Evolutionary conservation across 2,888 invertebrate genomes (phyloP).

Genomic region (Phaonia tiefii): DNA sequence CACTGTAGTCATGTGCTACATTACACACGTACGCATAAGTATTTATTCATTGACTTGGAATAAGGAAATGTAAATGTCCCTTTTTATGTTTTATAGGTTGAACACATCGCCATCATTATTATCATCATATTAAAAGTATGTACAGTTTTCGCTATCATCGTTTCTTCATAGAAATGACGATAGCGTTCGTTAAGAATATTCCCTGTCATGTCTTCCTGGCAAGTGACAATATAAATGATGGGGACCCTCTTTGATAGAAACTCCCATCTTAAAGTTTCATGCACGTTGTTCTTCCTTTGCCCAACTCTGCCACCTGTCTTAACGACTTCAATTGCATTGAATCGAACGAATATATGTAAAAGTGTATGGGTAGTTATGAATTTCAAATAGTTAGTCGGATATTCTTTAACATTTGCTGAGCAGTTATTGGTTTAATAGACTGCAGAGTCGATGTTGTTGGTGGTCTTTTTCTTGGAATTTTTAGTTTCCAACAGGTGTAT

Average conservation of each 20-base stretch:
- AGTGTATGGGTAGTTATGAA: slow-evolving; percentile 18
- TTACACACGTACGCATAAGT: slow-evolving; percentile 37
- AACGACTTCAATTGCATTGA: slow-evolving; percentile 13
- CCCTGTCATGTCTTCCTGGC: slow-evolving; percentile 6
- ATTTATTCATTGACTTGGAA: slow-evolving; percentile 46
- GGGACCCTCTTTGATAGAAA: no score
- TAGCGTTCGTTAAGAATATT: slow-evolving; percentile 76
- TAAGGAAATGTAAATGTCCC: not conserved
- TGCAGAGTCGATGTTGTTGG: not conserved
- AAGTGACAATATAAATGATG: no score
- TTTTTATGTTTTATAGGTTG: not conserved
- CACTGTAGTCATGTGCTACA: not conserved
- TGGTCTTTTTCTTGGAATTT: not conserved
- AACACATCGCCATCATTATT: slow-evolving; percentile 4
- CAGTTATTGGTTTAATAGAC: slow-evolving; percentile 16
- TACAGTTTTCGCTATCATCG: slow-evolving; percentile 43
- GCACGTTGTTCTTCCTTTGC: not conserved
- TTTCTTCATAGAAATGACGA: slow-evolving; percentile 44
- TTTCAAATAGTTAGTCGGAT: slow-evolving; percentile 1
- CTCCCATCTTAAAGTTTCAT: no score
- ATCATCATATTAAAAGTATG: no score
- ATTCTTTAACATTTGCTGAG: slow-evolving; percentile 1
- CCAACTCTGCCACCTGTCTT: slow-evolving; percentile 11
- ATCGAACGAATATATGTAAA: no score
- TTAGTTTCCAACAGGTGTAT: slow-evolving; percentile 3